Conservation (phyloP, 2,797 vertebrate genomes). For the Etheostoma nigrum region DNA sequence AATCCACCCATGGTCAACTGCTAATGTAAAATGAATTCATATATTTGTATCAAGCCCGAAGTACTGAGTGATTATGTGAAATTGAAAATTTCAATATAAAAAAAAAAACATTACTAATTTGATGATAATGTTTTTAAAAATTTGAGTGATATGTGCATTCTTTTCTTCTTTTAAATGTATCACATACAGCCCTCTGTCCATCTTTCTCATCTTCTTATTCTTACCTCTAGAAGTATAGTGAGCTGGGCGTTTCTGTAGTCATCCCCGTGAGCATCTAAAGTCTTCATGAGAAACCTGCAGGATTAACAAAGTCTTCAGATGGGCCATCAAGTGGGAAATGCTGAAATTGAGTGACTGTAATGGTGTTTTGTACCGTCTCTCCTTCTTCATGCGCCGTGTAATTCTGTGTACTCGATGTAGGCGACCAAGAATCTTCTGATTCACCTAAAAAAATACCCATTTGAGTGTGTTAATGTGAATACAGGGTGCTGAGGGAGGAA, state of each 20-base stretch:
- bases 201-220: conserved; percentile 6
- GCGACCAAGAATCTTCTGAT: conserved; percentile 90
- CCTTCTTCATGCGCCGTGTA: conserved; percentile 90
- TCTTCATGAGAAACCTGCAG: conserved; percentile 92
- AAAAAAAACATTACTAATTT: not conserved
- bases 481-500: not conserved
- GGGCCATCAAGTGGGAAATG: not conserved
- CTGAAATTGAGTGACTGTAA: not conserved
- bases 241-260: conserved; percentile 91
- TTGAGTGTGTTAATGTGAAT: not conserved
- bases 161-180: not conserved
- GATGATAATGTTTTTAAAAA: not conserved
- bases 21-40: not conserved
- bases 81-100: not conserved
- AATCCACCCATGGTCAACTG: not conserved
- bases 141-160: fast-evolving
- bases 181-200: not conserved
- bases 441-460: conserved; percentile 82
- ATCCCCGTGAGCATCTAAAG: conserved; percentile 90
- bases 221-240: conserved; percentile 90
- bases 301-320: conserved; percentile 34
- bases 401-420: conserved; percentile 93
- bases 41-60: no score
- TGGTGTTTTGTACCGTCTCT: conserved; percentile 84
- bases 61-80: not conserved